A percentile compares a stretch with the other conserved stretches of the same genome.
phyloP scores from a whole-genome alignment of 1,140 invertebrate genomes.

The Dryas iulia region DNA sequence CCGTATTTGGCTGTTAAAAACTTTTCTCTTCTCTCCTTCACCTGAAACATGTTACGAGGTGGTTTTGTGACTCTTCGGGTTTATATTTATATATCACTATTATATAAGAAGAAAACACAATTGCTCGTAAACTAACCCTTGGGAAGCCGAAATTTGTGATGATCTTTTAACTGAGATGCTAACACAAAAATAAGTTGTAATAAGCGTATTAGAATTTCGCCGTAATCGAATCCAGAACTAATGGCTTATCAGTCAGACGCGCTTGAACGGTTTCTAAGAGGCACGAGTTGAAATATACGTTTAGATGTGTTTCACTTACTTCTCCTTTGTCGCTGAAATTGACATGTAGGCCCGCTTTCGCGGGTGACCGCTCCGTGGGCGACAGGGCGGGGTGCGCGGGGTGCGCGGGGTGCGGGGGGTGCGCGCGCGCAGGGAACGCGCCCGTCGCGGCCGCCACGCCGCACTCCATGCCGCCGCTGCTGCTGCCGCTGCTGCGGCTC shows the following conservation, averaged over 20 bases:
- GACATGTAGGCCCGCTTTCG: slow-evolving; percentile 90
- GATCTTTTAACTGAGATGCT: no score
- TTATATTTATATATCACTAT: neutral
- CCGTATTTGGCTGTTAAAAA: slow-evolving; percentile 98
- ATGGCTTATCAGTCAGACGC: no score
- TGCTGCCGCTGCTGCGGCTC: slow-evolving; percentile 48
- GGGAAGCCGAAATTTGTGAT: no score
- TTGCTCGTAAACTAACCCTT: no score
- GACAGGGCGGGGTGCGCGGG: slow-evolving; percentile 53
- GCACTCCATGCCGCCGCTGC: slow-evolving; percentile 67
- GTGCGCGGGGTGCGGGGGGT: slow-evolving; percentile 10
- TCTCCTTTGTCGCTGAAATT: slow-evolving; percentile 93
- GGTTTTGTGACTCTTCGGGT: no score
- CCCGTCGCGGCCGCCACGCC: slow-evolving; percentile 59
- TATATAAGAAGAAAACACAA: neutral
- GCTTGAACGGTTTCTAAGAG: no score
- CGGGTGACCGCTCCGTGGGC: slow-evolving; percentile 86
- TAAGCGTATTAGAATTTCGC: no score
- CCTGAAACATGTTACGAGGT: slow-evolving; percentile 69
- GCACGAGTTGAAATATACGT: no score
- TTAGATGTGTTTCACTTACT: neutral
- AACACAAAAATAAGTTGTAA: no score
- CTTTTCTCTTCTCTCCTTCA: slow-evolving; percentile 93
- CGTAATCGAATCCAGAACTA: no score
- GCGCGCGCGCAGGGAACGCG: slow-evolving; percentile 36